phyloP scores from a whole-genome alignment of 1,140 invertebrate genomes.

The Bombyx mori region ASM3026992v2 NC_085111.1:17628001-17628500 shows the following conservation, averaged over 20 bases:
- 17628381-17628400: no score
- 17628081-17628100: conserved; percentile 84
- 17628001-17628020: conserved; percentile 96
- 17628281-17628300: no score
- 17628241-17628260: conserved; percentile 88
- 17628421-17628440: no score
- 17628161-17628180: conserved; percentile 78
- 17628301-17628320: no score
- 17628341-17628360: no score
- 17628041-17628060: conserved; percentile 79
- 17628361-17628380: no score
- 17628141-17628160: conserved; percentile 83
- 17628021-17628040: conserved; percentile 95
- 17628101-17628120: conserved; percentile 86
- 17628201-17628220: conserved; percentile 87
- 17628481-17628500: no score
- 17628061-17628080: conserved; percentile 79
- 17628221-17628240: conserved; percentile 82
- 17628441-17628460: no score
- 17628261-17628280: conserved; percentile 72
- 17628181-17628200: conserved; percentile 76
- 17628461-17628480: no score
- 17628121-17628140: conserved; percentile 60
- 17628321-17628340: no score
- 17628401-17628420: no score